Evolutionary conservation across 2,888 invertebrate species (phyloP).

Genomic region (Diplolepis rosae): DNA sequence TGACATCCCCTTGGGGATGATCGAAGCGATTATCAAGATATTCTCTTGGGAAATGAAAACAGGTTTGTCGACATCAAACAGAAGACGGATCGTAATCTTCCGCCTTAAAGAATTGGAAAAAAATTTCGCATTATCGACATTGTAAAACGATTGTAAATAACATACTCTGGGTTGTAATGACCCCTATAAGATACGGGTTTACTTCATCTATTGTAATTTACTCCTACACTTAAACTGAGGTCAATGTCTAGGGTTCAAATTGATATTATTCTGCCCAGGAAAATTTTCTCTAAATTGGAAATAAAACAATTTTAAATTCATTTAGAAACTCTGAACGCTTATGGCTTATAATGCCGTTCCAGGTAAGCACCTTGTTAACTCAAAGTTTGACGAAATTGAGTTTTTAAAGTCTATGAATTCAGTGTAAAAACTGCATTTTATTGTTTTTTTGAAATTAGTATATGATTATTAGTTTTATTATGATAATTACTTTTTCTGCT

Average conservation of each 20-base stretch:
- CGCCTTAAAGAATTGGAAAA: constrained; percentile 16
- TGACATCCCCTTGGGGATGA: constrained; percentile 25
- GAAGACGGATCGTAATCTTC: constrained; percentile 5
- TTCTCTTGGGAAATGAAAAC: constrained; percentile 28
- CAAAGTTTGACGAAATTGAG: no score
- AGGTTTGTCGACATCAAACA: constrained; percentile 27
- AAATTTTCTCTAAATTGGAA: no score
- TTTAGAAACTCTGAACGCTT: no score
- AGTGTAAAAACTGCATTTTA: no score
- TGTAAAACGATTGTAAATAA: constrained; percentile 26
- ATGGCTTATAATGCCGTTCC: no score
- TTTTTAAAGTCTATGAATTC: no score
- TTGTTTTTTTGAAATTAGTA: no score
- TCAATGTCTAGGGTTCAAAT: not conserved
- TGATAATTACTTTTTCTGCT: no score
- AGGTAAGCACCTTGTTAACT: no score
- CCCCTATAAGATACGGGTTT: constrained; percentile 1
- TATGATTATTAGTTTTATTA: no score
- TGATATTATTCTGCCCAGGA: no score
- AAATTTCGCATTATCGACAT: constrained; percentile 15
- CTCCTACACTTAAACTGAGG: not conserved
- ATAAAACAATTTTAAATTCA: no score
- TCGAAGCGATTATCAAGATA: constrained; percentile 24
- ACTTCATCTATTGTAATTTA: not conserved
- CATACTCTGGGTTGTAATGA: constrained; percentile 8